Evolutionary conservation across 2,113 vertebrate species (phyloP).

Genomic region (Salvator merianae): DNA sequence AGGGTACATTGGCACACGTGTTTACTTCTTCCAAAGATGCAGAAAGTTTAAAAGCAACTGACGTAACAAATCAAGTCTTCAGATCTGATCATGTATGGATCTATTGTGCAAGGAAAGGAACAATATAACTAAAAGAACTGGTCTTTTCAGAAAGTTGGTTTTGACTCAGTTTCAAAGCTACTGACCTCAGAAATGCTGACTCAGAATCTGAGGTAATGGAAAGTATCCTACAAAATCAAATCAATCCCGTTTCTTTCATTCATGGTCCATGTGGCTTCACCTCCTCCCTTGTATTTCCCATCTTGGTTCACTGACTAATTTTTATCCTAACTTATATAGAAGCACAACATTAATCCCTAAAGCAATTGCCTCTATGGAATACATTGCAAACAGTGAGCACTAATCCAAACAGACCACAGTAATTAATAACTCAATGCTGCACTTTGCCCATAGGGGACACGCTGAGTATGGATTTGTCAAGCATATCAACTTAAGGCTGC

Average conservation of each 20-base stretch:
- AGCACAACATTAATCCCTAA: not conserved
- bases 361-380: conserved; percentile 30
- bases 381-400: not conserved
- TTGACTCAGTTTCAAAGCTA: not conserved
- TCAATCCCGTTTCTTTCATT: conserved; percentile 27
- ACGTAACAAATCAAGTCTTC: not conserved
- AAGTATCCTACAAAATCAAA: conserved; percentile 9
- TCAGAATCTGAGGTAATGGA: conserved; percentile 23
- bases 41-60: conserved; percentile 1
- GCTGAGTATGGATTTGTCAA: not conserved
- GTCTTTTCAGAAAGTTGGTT: conserved; percentile 12
- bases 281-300: conserved; percentile 12
- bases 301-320: conserved; percentile 42
- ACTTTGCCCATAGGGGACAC: not conserved
- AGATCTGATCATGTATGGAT: not conserved
- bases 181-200: conserved; percentile 27
- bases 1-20: not conserved
- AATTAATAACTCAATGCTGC: conserved; percentile 43
- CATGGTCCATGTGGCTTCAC: not conserved
- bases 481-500: conserved; percentile 7
- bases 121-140: not conserved
- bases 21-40: not conserved
- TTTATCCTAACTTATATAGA: conserved; percentile 12
- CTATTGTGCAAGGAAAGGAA: conserved; percentile 9
- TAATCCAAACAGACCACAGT: accelerated